Evolutionary conservation across 1,140 invertebrate species (phyloP).

Genomic region (Drosophila nikananu): DNA sequence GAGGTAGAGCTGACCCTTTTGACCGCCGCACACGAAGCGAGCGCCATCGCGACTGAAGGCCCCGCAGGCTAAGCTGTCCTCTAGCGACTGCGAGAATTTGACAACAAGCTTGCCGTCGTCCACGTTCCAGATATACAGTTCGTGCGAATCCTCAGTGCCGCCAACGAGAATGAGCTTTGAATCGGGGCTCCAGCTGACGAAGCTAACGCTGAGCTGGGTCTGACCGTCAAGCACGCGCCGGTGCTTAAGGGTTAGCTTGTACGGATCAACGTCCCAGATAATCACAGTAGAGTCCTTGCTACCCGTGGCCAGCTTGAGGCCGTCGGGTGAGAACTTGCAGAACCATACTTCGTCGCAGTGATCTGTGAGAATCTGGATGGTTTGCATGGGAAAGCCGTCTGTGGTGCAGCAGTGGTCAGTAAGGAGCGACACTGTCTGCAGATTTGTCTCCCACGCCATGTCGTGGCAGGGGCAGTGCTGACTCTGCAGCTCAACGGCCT

Average conservation of each 20-base stretch:
- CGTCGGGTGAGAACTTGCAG: conserved; percentile 98
- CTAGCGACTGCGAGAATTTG: conserved; percentile 91
- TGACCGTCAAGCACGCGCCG: conserved; percentile 94
- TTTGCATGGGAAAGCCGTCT: conserved; percentile 92
- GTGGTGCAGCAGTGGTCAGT: conserved; percentile 95
- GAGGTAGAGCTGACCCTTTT: conserved; percentile 98
- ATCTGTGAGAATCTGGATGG: conserved; percentile 95
- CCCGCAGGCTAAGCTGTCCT: conserved; percentile 97
- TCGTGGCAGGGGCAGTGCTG: conserved; percentile 91
- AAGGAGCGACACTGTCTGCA: conserved; percentile 92
- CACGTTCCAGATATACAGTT: conserved; percentile 98
- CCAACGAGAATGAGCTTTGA: conserved; percentile 95
- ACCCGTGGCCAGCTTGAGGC: conserved; percentile 96
- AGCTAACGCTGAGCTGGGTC: conserved; percentile 94
- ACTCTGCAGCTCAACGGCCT: conserved; percentile 96
- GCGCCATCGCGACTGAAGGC: conserved; percentile 96
- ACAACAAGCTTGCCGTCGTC: conserved; percentile 87
- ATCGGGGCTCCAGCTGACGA: conserved; percentile 97
- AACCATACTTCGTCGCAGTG: conserved; percentile 99
- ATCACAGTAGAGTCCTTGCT: conserved; percentile 98
- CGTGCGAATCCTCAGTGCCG: conserved; percentile 98
- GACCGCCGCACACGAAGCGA: conserved; percentile 97
- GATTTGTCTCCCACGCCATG: conserved; percentile 87
- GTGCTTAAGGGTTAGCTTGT: conserved; percentile 83
- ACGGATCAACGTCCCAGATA: conserved; percentile 98